Base-by-base conservation (phyloP, 2,113 vertebrate genomes). In the Crotalus viridis region DNA sequence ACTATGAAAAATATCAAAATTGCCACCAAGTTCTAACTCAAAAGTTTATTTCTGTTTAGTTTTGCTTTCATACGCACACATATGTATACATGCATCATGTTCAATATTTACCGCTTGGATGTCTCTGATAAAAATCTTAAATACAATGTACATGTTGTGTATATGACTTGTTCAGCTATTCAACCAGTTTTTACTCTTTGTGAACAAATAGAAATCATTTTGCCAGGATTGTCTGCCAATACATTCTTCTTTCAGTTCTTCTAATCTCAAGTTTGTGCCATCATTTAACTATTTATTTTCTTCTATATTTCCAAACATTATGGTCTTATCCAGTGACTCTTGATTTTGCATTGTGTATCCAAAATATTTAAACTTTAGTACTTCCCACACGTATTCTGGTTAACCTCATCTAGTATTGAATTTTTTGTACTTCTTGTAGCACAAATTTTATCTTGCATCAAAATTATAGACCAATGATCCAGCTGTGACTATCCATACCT, bases 81-180 rank as follows among this genome's bases (percentile, higher is more conserved):
- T 56, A 55, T 1, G 28, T 39, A 55, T 33, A 56, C 39, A 89
- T 81, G 39, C 8, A 46, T 61, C 39, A 39, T 39, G 39, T 39
- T 39, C 39, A 95, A 97, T 97, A 26, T 94, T 95, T 95, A 97
- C 97, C 94, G 97, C 97, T 96, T 97, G 95, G 97, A 96, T 95
- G 93, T 95, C 96, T 98, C 98, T 98, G 98, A 98, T 98, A 97
- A 97, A 97, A 98, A 98, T 98, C 97, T 98, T 98, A 95, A 98
- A 98, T 98, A 98, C 96, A 96, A 96, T 90, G 95, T 97, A 97
- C 7, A 85, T 5, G 15, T n/a, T 5, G 15, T n/a, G 85, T 28
- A 21, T 33, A 85, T 81, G n/a, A 54, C 33, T 85, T 81, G 74
- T 81, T 81, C 74, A 81, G 33, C 74, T 43, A 21, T 81, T 81